A percentile compares a stretch with the other conserved stretches of the same genome.
Evolutionary conservation across 1,140 invertebrate genomes (phyloP).

Genomic region (Venustaconcha ellipsiformis): DNA sequence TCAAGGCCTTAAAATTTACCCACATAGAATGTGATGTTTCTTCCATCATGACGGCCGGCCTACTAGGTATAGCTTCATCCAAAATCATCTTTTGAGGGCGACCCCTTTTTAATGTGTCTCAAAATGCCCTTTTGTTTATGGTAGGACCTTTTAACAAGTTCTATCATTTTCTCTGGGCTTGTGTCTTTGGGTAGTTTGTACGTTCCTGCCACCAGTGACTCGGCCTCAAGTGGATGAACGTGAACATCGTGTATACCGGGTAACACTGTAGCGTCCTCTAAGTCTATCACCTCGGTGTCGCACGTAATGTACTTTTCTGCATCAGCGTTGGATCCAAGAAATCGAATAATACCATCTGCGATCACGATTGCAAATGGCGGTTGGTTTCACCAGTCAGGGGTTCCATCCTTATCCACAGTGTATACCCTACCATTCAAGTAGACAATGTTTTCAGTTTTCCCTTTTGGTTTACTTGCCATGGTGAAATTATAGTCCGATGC

Average conservation of each 20-base stretch:
- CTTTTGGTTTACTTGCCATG: too few relatives aligned
- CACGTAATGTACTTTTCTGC: neutral
- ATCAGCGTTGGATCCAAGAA: conserved; percentile 5
- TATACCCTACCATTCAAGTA: too few relatives aligned
- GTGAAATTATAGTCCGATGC: too few relatives aligned
- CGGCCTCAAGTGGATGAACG: conserved; percentile 33
- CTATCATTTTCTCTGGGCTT: conserved; percentile 11
- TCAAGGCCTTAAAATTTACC: conserved; percentile 30
- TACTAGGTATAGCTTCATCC: conserved; percentile 15
- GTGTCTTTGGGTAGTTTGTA: conserved; percentile 7
- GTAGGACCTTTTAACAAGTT: neutral
- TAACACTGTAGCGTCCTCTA: conserved; percentile 17
- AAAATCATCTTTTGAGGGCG: conserved; percentile 21
- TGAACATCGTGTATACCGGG: conserved; percentile 38
- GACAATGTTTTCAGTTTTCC: too few relatives aligned
- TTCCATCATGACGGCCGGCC: conserved; percentile 32
- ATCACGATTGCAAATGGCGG: too few relatives aligned
- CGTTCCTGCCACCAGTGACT: conserved; percentile 19
- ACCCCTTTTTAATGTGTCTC: conserved; percentile 18
- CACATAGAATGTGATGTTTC: conserved; percentile 38
- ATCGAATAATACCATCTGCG: conserved; percentile 7
- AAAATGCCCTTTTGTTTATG: conserved; percentile 25
- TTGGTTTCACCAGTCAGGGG: too few relatives aligned
- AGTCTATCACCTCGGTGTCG: conserved; percentile 1
- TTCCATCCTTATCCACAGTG: too few relatives aligned